Evolutionary conservation across 2,888 invertebrate species (phyloP).

Genomic region (Nomada flava): DNA sequence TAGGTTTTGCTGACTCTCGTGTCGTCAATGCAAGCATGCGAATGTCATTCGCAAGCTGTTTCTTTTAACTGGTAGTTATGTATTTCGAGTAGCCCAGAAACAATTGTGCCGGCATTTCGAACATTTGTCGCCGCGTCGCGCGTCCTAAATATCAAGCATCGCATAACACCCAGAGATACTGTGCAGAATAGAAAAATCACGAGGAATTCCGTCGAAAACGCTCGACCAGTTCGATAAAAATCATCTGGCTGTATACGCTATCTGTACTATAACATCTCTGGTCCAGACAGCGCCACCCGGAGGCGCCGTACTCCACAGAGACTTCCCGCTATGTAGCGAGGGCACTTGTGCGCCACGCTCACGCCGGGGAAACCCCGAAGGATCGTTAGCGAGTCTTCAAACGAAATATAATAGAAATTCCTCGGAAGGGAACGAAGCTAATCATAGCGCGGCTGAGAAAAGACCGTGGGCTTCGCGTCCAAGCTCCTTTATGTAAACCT

Average conservation of each 20-base stretch:
- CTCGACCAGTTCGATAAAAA: no score
- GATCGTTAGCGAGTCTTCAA: slow-evolving; percentile 52
- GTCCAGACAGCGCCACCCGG: background rate
- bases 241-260: background rate
- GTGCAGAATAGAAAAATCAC: no score
- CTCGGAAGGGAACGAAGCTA: slow-evolving; percentile 57
- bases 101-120: no score
- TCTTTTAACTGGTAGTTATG: no score
- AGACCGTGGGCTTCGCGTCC: slow-evolving; percentile 59
- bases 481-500: slow-evolving; percentile 82
- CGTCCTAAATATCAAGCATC: no score
- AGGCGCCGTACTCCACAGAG: slow-evolving; percentile 2
- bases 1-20: no score
- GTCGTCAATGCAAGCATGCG: no score
- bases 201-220: no score
- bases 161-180: no score
- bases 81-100: no score
- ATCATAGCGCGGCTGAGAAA: slow-evolving; percentile 57
- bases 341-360: background rate
- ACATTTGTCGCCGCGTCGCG: no score
- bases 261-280: background rate
- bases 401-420: slow-evolving; percentile 61
- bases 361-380: slow-evolving; percentile 22
- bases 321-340: background rate
- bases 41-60: no score